Evolutionary conservation across 2,888 invertebrate genomes (phyloP).

Genomic region (Saturnia japonica): DNA sequence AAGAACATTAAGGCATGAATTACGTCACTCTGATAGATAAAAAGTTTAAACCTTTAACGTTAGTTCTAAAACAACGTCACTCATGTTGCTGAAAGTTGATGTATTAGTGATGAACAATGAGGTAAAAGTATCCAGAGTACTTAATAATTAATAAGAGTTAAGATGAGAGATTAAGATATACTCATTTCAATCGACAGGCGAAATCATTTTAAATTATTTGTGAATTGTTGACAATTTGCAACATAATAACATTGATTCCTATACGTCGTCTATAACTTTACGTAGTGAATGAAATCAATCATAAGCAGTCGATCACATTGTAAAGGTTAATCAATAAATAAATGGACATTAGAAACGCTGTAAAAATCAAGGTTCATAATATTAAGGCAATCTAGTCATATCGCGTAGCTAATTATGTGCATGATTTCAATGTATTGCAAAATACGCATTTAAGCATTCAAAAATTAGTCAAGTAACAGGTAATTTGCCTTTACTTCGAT

Average conservation of each 20-base stretch:
- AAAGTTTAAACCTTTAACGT: not conserved
- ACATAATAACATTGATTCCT: not conserved
- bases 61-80: not conserved
- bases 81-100: not conserved
- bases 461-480: not conserved
- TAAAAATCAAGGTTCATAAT: not conserved
- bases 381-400: not conserved
- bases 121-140: not conserved
- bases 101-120: not conserved
- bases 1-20: conserved; percentile 9
- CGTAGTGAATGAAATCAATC: not conserved
- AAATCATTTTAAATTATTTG: not conserved
- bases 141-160: not conserved
- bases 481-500: not conserved
- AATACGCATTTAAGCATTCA: not conserved
- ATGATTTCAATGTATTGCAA: not conserved
- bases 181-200: not conserved
- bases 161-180: no score
- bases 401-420: not conserved
- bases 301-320: not conserved
- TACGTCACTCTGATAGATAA: conserved; percentile 10
- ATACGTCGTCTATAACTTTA: not conserved
- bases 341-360: not conserved
- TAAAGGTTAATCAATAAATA: not conserved
- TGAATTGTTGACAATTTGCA: not conserved